Evolutionary conservation across 2,113 vertebrate species (phyloP).

Genomic region (Rutilus rutilus): DNA sequence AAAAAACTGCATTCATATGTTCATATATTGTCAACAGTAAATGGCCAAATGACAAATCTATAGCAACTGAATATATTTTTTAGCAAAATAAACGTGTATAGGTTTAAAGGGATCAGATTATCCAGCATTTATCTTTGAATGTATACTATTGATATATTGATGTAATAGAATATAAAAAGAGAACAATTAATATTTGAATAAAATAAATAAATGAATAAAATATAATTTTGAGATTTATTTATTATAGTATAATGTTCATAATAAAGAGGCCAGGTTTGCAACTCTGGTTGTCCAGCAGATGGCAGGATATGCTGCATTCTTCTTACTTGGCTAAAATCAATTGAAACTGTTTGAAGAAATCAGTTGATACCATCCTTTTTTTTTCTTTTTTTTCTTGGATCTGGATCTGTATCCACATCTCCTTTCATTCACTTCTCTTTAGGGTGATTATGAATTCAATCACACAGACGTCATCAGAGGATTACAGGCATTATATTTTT

Average conservation of each 20-base stretch:
- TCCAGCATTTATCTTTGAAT: not conserved
- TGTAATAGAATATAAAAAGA: not conserved
- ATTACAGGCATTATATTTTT: not conserved
- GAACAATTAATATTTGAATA: not conserved
- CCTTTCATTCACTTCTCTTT: not conserved
- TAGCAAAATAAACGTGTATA: no score
- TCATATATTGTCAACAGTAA: no score
- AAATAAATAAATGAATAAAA: no score
- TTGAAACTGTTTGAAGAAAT: not conserved
- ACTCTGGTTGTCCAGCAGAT: conserved; percentile 17
- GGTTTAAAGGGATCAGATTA: no score
- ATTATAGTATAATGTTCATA: no score
- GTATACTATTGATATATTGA: not conserved
- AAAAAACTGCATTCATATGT: no score
- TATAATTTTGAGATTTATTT: no score
- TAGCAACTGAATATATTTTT: no score
- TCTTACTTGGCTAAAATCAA: not conserved
- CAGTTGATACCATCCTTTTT: not conserved
- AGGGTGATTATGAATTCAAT: not conserved
- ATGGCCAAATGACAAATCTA: no score
- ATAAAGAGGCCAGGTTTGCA: not conserved
- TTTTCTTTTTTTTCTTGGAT: no score
- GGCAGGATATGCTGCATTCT: not conserved
- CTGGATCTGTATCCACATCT: not conserved
- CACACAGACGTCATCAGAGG: not conserved